Conservation (phyloP, 2,113 vertebrate genomes). For the Corydoras sp. region DNA sequence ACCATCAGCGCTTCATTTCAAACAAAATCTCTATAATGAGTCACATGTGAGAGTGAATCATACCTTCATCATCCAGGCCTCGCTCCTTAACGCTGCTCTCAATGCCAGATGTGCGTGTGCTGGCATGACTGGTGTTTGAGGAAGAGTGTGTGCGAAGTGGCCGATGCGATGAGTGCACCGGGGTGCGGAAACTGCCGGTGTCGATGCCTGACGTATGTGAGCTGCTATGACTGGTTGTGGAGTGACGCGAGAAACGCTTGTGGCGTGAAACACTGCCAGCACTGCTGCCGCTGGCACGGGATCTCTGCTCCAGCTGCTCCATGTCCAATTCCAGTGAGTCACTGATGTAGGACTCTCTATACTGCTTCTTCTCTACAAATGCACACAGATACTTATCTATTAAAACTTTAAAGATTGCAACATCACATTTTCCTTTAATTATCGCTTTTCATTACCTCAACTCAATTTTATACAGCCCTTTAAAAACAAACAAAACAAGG, state of each 20-base stretch:
- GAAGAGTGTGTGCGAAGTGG: slow-evolving; percentile 87
- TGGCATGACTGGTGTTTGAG: slow-evolving; percentile 88
- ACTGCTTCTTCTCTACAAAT: slow-evolving; percentile 91
- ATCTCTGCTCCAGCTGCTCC: slow-evolving; percentile 90
- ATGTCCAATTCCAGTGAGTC: slow-evolving; percentile 93
- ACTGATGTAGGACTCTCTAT: slow-evolving; percentile 96
- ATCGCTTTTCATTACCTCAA: too few relatives aligned
- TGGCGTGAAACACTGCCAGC: slow-evolving; percentile 79
- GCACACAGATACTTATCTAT: not conserved
- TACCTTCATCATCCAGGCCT: slow-evolving; percentile 89
- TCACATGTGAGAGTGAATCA: not conserved
- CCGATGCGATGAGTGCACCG: slow-evolving; percentile 64
- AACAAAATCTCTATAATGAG: too few relatives aligned
- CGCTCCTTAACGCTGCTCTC: slow-evolving; percentile 91
- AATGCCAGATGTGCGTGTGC: slow-evolving; percentile 91
- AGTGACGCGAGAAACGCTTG: slow-evolving; percentile 85
- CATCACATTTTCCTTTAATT: not conserved
- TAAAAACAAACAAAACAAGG: too few relatives aligned
- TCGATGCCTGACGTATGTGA: slow-evolving; percentile 96
- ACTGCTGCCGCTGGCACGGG: slow-evolving; percentile 89
- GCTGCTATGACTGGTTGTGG: slow-evolving; percentile 88
- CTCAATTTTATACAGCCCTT: too few relatives aligned
- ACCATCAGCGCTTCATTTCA: too few relatives aligned
- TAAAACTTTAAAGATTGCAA: not conserved
- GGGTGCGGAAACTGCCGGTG: slow-evolving; percentile 72